Evolutionary conservation across 2,888 invertebrate species (phyloP), one percentile per base, ranked within the genome.

Genomic region (Tetheella fluctuosa): DNA sequence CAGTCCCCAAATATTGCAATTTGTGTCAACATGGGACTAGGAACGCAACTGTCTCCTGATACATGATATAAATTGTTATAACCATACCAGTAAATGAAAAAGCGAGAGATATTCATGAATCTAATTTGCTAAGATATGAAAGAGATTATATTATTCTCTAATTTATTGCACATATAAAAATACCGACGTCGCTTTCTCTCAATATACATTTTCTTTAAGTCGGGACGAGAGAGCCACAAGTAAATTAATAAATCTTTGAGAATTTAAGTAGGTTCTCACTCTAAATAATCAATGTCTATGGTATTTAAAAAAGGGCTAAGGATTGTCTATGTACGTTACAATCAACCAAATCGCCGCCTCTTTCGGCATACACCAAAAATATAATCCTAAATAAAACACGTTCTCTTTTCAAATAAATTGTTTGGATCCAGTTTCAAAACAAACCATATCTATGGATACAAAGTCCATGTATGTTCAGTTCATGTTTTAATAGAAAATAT

Each of bases 91-190:
- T 83, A 81, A 86, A 86, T 84, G 82, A 87, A 86, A 84, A 89
- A 90, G 90, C 90, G 85, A 86, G 81, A 85, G 81, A 84, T 85
- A 81, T 82, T 83, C 73, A 85, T 82, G 81, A 85, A 84, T 88
- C 90, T 90, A 91, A 85, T 86, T 86, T 89, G 90, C 90, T 91
- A 91, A 90, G 91, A 91, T 91, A 91, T 90, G 90, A 90, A 86
- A 81, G 84, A 83, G 84, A 81, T 80, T 84, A 70, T 76, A 80
- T 72, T 55, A 79, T 78, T 86, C 80, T 83, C 87, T 88, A 85
- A 84, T 81, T 87, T 91, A 91, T 91, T 91, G 91, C 91, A 91
- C 90, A 88, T 91, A 91, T 76, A 88, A 90, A 91, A 91, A 89
- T 88, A 89, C 84, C 84, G 80, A 87, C 87, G 76, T 74, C 78